Conservation (phyloP, 2,113 vertebrate genomes). For the Pelvicachromis taeniatus region DNA sequence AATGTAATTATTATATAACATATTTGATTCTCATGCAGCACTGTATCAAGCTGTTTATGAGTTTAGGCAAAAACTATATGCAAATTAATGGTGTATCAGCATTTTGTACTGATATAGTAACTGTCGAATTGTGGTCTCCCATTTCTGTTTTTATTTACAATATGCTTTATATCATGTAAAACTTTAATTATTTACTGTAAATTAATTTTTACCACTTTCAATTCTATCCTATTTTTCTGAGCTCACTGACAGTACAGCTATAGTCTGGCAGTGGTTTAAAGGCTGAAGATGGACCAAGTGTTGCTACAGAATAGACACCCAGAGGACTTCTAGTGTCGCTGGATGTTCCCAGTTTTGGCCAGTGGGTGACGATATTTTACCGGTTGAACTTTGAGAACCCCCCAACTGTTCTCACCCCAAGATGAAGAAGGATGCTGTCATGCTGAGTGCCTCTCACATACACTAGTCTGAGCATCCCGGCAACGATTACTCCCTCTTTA, state of each 20-base stretch:
- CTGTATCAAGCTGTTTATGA: neutral
- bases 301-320: neutral
- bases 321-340: neutral
- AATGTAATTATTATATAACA: neutral
- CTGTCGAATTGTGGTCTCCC: neutral
- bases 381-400: slow-evolving; percentile 68
- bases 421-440: slow-evolving; percentile 76
- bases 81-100: neutral
- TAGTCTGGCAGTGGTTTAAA: neutral
- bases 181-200: neutral
- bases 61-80: neutral
- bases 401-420: slow-evolving; percentile 68
- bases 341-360: slow-evolving; percentile 48
- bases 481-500: slow-evolving; percentile 73
- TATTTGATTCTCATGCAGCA: neutral
- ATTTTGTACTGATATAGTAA: neutral
- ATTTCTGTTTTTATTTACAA: neutral
- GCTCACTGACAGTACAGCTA: neutral
- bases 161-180: neutral
- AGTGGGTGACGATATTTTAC: slow-evolving; percentile 70
- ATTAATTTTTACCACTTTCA: neutral
- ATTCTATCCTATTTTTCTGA: neutral
- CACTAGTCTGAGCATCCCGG: slow-evolving; percentile 70
- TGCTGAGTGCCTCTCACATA: slow-evolving; percentile 69
- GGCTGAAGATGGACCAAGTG: neutral